Evolutionary conservation across 2,797 vertebrate species (phyloP).

Genomic region (Geotrypetes seraphini): DNA sequence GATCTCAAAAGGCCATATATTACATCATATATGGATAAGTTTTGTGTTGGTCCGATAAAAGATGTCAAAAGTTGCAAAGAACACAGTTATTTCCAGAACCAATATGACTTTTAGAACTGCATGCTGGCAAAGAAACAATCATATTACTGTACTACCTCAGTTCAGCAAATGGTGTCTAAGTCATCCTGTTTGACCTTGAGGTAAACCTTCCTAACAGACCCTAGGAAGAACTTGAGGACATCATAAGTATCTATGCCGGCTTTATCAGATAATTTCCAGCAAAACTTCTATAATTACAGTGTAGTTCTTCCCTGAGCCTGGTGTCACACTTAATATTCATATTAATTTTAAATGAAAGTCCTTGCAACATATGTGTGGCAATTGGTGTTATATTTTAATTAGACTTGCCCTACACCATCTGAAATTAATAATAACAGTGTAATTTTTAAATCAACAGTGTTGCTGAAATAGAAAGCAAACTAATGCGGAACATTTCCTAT

Average conservation of each 20-base stretch:
- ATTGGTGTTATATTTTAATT: slow-evolving; percentile 70
- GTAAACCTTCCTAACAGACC: not conserved
- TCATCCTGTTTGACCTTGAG: too few relatives aligned
- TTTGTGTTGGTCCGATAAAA: too few relatives aligned
- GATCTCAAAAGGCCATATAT: too few relatives aligned
- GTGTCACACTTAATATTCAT: slow-evolving; percentile 61
- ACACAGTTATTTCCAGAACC: too few relatives aligned
- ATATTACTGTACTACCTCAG: too few relatives aligned
- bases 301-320: slow-evolving; percentile 30
- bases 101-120: too few relatives aligned
- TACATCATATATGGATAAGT: too few relatives aligned
- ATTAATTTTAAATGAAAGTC: slow-evolving; percentile 63
- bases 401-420: slow-evolving; percentile 66
- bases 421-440: slow-evolving; percentile 71
- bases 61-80: too few relatives aligned
- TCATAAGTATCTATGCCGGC: slow-evolving; percentile 1
- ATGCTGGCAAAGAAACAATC: too few relatives aligned
- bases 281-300: slow-evolving; percentile 35
- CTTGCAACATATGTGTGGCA: slow-evolving; percentile 62
- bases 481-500: slow-evolving; percentile 60
- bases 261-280: slow-evolving; percentile 19
- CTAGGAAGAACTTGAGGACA: too few relatives aligned
- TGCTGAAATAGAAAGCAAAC: slow-evolving; percentile 59
- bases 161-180: too few relatives aligned
- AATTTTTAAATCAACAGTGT: slow-evolving; percentile 69